These are phyloP conservation scores for Coboldia fuscipes DNA, from an alignment of 1,140 invertebrate genomes.

Conservation along the genomic window DNA sequence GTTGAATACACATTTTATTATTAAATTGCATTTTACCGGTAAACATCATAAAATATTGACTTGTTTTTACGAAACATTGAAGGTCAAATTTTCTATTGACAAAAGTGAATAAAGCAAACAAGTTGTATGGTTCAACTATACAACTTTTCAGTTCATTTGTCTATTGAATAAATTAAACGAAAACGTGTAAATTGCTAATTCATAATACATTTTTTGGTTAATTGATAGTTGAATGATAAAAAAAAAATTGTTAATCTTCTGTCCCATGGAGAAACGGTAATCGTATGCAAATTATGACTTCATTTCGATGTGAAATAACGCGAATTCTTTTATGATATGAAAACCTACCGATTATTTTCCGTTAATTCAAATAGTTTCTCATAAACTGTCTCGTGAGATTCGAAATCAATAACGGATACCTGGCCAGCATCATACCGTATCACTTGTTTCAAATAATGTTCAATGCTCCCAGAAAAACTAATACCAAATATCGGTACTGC, in stretches of 20 bases:
- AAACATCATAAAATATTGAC: no score
- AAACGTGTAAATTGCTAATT: neutral
- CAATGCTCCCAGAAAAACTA: neutral
- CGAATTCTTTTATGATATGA: slow-evolving; percentile 2
- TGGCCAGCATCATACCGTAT: neutral
- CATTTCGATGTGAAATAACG: no score
- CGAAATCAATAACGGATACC: slow-evolving; percentile 1
- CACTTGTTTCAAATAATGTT: slow-evolving; percentile 4
- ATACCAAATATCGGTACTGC: slow-evolving; percentile 30
- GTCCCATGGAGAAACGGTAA: no score
- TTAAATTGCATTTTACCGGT: no score
- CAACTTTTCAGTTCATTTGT: no score
- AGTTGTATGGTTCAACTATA: no score
- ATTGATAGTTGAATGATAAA: neutral
- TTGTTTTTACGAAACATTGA: no score
- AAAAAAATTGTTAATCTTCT: neutral
- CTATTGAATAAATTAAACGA: no score
- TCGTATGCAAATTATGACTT: no score
- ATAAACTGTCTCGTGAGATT: neutral
- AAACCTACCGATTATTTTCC: neutral
- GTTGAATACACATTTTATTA: no score
- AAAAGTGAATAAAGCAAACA: no score
- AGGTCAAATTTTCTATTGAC: no score
- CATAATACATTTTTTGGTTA: neutral
- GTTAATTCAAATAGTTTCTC: slow-evolving; percentile 1